Evolutionary conservation across 2,888 invertebrate genomes (phyloP), one percentile per base, ranked within the genome.

Genomic region (Nomada flava): DNA sequence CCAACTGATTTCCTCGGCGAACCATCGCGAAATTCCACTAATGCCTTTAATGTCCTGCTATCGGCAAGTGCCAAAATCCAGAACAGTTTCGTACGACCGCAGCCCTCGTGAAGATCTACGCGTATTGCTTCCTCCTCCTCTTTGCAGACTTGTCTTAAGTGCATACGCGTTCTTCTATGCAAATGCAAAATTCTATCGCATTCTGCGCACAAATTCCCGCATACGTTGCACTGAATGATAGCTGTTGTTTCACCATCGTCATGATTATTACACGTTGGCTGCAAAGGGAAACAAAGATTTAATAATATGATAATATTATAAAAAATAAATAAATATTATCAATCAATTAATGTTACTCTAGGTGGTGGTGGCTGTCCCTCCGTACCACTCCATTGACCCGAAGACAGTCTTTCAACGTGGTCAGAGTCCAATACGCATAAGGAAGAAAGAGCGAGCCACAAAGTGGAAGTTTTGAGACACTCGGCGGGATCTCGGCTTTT

Each of bases 121-220:
- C 98, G 97, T 82, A 99, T 98, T 0, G 98, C 98, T 93, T 98
- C 98, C 92, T 99, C 98, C 91, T 99, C 98, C 92, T 98, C 98
- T 93, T 98, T 98, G 94, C 98, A 98, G 26, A 98, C 97, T 95
- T 98, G 97, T 93, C 98, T 94, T 85, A 97, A 96, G 93, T 99
- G 99, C 82, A 96, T 95, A 76, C 98, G 95, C 1, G 98, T 98
- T 90, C 97, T 96, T 68, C 98, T 95, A 92, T 98, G 98, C 73
- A 99, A 95, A 94, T 99, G 99, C 79, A 99, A 95, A 92, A 98
- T 98, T 72, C 98, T 95, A 94, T 99, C 99, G 93, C 99, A 99
- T 92, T 99, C 99, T 0, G 97, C 97, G 93, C 99, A 99, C 50
- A 99, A 95, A 83, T 98, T 97, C 26, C 98, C 98, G 92, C 99